Evolutionary conservation across 2,797 vertebrate genomes (phyloP), one percentile per base, ranked within the genome.

Genomic region (Falco rusticolus): DNA sequence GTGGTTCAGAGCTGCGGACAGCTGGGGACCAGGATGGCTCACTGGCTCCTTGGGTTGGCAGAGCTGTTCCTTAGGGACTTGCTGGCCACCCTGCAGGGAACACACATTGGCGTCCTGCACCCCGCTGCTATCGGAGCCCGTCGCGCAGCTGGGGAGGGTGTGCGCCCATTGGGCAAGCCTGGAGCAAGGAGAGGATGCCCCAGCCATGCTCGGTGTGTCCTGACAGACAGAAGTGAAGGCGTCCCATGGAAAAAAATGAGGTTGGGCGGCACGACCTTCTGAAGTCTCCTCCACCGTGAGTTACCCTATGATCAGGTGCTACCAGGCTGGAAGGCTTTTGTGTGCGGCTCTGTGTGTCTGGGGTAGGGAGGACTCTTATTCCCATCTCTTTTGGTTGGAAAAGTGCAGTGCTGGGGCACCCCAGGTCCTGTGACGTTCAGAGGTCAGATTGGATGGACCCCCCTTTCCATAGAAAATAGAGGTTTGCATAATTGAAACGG

Each of bases 141-240:
- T 5, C 1, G 5, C 0, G 0, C 2, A 3, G 45, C 34, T 0
- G 20, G 18, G 19, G 18, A 39, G 34, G 10, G 20, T n/a, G 47
- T 29, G 28, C 10, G 10, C 20, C 18, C 2, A 0, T 29, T 29
- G 57, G 4, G 34, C 20, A 33, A 20, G n/a, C 39, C 56, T 10
- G n/a, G 50, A 66, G 41, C 18, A 6, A 64, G 69, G 28, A 63
- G 39, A 51, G 17, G 47, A 31, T 15, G 47, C 6, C 31, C 31
- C 61, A 53, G 39, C 3, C 1, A 0, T 15, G 37, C 47, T 72
- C 4, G 0, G 2, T 25, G 43, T 69, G 72, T 76, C 37, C 74
- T n/a, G 29, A 4, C 5, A 53, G 68, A 65, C 33, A 17, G 15
- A 14, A 31, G 34, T 1, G 7, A 51, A 82, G 28, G 31, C 1